These are phyloP conservation scores for Hirundo rustica DNA, from an alignment of 2,797 vertebrate species.

Conservation along the genomic window DNA sequence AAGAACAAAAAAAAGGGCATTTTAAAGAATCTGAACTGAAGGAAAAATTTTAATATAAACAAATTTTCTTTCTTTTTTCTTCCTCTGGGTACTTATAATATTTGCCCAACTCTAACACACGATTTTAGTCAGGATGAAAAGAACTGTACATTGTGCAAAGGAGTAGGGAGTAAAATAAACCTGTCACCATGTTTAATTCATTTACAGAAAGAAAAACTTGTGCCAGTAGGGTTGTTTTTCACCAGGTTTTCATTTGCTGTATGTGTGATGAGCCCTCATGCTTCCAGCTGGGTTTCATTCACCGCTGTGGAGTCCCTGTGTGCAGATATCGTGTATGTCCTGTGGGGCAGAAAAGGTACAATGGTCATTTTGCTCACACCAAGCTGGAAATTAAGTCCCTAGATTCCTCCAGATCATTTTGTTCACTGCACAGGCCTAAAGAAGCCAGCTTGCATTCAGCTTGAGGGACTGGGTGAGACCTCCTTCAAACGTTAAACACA, in stretches of 20 bases:
- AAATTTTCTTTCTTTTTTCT: not conserved
- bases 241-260: not conserved
- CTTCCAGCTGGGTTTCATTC: conserved; percentile 71
- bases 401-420: not conserved
- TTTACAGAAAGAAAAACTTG: conserved; percentile 45
- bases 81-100: not conserved
- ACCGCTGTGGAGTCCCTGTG: conserved; percentile 49
- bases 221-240: not conserved
- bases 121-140: not conserved
- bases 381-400: not conserved
- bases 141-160: not conserved
- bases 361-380: not conserved
- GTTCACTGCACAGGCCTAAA: not conserved
- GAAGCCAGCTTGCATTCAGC: not conserved
- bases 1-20: not conserved
- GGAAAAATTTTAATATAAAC: not conserved
- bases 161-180: conserved; percentile 27
- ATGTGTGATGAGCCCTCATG: conserved; percentile 44
- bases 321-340: conserved; percentile 69
- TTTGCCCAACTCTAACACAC: not conserved
- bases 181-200: not conserved
- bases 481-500: not conserved
- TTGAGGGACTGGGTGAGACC: not conserved
- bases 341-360: conserved; percentile 18
- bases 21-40: not conserved